A percentile compares a stretch with the other conserved stretches of the same genome.
Conservation (phyloP, 2,797 vertebrate species). For the Sphenopsis melanotis region DNA sequence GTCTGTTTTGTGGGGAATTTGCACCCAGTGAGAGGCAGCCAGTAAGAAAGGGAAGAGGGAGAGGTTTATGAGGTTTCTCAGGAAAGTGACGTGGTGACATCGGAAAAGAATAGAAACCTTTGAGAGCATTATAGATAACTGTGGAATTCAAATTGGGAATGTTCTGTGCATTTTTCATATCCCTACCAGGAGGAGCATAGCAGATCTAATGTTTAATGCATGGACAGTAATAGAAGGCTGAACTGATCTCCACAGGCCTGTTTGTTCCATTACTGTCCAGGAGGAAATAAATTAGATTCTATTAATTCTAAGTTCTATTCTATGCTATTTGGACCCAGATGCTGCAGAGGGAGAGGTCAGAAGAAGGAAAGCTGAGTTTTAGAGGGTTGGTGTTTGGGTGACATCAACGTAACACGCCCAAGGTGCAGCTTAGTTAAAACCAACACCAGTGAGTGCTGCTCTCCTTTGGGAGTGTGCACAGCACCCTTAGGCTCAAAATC, state of each 20-base stretch:
- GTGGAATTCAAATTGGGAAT: slow-evolving; percentile 65
- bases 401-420: rapidly evolving
- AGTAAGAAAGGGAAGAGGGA: not conserved
- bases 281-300: slow-evolving; percentile 64
- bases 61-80: not conserved
- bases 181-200: slow-evolving; percentile 26
- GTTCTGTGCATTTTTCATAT: slow-evolving; percentile 69
- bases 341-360: not conserved
- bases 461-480: not conserved
- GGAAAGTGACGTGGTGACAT: not conserved
- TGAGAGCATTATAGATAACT: slow-evolving; percentile 32
- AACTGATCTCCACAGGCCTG: not conserved
- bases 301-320: slow-evolving; percentile 50
- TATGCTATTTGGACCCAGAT: not conserved
- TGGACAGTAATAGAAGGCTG: slow-evolving; percentile 46
- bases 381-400: not conserved
- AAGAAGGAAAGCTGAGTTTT: not conserved
- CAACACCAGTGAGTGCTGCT: rapidly evolving
- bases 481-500: not conserved
- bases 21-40: not conserved
- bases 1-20: not conserved
- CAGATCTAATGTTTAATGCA: slow-evolving; percentile 71
- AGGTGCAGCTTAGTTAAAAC: not conserved
- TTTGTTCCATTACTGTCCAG: slow-evolving; percentile 46
- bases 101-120: slow-evolving; percentile 42